Conservation (phyloP, 35 echinoderm and acorn worm genomes). For the Lytechinus variegatus region DNA sequence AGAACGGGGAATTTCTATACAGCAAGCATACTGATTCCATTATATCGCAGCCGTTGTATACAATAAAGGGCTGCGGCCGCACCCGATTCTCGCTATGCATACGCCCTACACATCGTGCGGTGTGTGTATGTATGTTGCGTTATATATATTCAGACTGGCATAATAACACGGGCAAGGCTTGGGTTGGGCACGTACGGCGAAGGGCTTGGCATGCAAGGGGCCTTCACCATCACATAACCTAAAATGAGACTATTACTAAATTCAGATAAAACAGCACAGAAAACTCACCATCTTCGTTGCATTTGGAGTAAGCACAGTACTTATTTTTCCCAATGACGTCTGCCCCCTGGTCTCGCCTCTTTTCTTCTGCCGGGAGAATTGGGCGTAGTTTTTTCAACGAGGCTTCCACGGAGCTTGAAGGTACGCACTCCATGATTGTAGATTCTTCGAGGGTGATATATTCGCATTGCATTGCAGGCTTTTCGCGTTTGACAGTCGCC, state of each 20-base stretch:
- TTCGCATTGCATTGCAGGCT: background rate
- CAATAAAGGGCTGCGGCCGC: constrained; percentile 31
- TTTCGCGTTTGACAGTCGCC: constrained; percentile 57
- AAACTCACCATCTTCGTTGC: constrained; percentile 75
- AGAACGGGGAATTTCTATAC: background rate
- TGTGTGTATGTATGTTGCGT: background rate
- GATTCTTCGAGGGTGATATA: background rate
- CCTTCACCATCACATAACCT: background rate
- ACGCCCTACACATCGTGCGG: constrained; percentile 43
- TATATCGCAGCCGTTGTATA: background rate
- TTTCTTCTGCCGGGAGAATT: constrained; percentile 54
- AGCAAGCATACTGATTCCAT: background rate
- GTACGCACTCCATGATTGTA: constrained; percentile 48
- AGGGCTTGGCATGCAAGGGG: constrained; percentile 34
- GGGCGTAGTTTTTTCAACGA: constrained; percentile 54
- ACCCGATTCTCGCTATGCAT: constrained; percentile 35
- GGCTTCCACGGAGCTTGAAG: background rate
- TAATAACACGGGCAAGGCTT: background rate
- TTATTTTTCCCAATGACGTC: constrained; percentile 62
- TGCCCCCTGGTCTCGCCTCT: constrained; percentile 28
- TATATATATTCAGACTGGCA: constrained; percentile 25
- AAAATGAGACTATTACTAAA: background rate
- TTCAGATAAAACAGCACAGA: background rate
- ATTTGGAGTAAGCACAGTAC: constrained; percentile 68
- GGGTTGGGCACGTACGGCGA: constrained; percentile 53